Conservation (phyloP, 2,888 invertebrate species). For the Platycnemis pennipes region DNA sequence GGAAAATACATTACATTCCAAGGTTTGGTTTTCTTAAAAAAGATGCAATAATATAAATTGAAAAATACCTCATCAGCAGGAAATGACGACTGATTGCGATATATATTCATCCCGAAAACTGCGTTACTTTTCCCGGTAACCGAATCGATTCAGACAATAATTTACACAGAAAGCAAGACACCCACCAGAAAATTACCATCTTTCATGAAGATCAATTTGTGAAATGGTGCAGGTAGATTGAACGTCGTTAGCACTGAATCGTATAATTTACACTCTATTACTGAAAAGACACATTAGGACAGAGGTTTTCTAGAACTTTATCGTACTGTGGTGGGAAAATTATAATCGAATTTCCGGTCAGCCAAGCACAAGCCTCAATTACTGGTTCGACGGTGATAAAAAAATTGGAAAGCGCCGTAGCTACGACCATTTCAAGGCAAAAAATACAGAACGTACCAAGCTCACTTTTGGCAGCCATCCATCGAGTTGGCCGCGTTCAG, state of each 20-base stretch:
- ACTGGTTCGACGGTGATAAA: background rate
- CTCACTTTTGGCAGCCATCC: background rate
- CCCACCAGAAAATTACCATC: background rate
- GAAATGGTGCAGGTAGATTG: background rate
- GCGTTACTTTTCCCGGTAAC: background rate
- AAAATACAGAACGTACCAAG: background rate
- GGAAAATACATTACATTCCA: too few relatives aligned
- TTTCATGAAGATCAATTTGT: background rate
- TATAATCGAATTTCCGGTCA: constrained; percentile 36
- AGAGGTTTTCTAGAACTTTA: background rate
- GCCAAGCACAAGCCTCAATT: background rate
- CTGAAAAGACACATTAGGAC: background rate
- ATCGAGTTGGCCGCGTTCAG: background rate
- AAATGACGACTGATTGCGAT: background rate
- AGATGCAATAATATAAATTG: too few relatives aligned
- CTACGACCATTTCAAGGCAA: background rate
- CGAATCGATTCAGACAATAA: background rate
- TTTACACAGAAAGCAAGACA: background rate
- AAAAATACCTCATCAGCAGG: too few relatives aligned
- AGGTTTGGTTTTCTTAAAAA: too few relatives aligned
- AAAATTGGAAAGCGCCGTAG: background rate
- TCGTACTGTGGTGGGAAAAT: background rate
- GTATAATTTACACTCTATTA: background rate
- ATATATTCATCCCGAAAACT: background rate
- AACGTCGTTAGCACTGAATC: background rate